Base-by-base conservation (phyloP, 2,113 vertebrate genomes). In the Pedetes capensis region DNA sequence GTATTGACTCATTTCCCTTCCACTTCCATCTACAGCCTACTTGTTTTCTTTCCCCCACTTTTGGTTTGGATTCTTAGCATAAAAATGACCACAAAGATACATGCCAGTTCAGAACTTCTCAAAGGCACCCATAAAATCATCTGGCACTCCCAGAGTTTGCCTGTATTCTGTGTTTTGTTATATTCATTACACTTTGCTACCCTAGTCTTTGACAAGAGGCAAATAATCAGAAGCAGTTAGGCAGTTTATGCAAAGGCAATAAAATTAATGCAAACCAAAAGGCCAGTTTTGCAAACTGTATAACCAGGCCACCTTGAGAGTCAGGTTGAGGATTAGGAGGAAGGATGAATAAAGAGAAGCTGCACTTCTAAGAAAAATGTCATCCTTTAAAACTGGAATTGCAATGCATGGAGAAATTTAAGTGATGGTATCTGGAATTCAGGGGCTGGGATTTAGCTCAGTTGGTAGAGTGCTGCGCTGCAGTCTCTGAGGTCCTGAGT, bases 231-330 rank as follows among this genome's bases (percentile, higher is more conserved):
- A 93, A 92, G 63, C 44, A 78, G 66, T 84, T 92, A 47, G 92
- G 93, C 20, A 37, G 32, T 72, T 22, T 91, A 47, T 66, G 3
- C 4, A 23, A 95, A 93, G 76, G n/a, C 81, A 87, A 87, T 78
- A n/a, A 75, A 95, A 87, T 72, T 71, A 89, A 87, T 71, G 49
- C 16, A 89, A 74, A 85, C 42, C 22, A 61, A 57, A 91, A 76
- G 37, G 29, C 39, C 82, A 37, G 27, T 72, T 82, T 90, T 76
- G 53, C 71, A 59, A 8, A 71, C 80, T 47, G 13, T 74, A 72
- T 61, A 68, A 18, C 55, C 80, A 25, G 44, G 47, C 29, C 51
- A 55, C 63, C 85, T 44, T 95, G 17, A 44, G 44, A 44, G 55
- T 63, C 57, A 14, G 27, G 27, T 23, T 61, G 27, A 66, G n/a